These are phyloP conservation scores for Salvelinus sp. DNA, from an alignment of 2,113 vertebrate genomes.

Conservation along the genomic window DNA sequence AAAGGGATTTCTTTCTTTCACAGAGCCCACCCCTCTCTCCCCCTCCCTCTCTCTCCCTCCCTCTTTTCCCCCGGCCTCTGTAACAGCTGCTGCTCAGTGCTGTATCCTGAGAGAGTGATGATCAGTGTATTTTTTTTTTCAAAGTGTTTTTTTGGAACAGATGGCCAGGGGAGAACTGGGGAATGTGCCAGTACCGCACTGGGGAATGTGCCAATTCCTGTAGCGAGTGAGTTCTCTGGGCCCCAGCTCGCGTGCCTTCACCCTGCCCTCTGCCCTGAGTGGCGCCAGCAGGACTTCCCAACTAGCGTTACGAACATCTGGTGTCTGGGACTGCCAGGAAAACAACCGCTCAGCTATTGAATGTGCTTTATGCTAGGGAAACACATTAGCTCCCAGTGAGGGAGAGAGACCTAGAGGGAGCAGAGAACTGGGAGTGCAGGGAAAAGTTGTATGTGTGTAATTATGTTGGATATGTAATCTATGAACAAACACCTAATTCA, in stretches of 20 bases:
- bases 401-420: slow-evolving; percentile 17
- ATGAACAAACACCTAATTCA: background rate
- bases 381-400: slow-evolving; percentile 37
- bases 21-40: background rate
- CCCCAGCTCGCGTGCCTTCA: slow-evolving; percentile 96
- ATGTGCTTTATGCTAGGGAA: slow-evolving; percentile 40
- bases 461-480: background rate
- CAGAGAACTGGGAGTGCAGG: slow-evolving; percentile 53
- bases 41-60: slow-evolving; percentile 8
- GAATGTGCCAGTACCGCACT: slow-evolving; percentile 82
- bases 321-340: slow-evolving; percentile 88
- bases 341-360: slow-evolving; percentile 48
- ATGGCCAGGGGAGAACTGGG: slow-evolving; percentile 90
- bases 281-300: slow-evolving; percentile 99
- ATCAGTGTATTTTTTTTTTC: slow-evolving; percentile 83
- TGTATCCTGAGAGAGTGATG: slow-evolving; percentile 87
- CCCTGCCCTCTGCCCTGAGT: slow-evolving; percentile 98
- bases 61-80: slow-evolving; percentile 62
- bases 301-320: slow-evolving; percentile 96
- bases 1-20: slow-evolving; percentile 71
- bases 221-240: slow-evolving; percentile 84
- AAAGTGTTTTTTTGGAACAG: slow-evolving; percentile 96
- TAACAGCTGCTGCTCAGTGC: slow-evolving; percentile 90
- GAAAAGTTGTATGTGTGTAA: background rate
- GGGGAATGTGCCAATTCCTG: slow-evolving; percentile 91